Percentiles rank a stretch among this genome's conserved stretches.
These are phyloP conservation scores for Lutjanus erythropterus DNA, from an alignment of 2,113 vertebrate species.

Conservation along the genomic window DNA sequence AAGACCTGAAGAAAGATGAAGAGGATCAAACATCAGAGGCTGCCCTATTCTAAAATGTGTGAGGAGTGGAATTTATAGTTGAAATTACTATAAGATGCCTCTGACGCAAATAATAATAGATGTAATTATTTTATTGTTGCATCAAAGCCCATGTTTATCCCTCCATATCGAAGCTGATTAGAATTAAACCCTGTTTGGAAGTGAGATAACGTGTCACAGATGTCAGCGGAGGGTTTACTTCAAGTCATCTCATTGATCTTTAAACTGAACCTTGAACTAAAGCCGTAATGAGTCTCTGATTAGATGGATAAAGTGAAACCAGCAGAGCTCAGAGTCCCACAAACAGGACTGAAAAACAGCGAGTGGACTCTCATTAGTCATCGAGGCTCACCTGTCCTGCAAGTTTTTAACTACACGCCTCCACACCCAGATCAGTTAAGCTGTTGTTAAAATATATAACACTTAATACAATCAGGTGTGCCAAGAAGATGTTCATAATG, in stretches of 20 bases:
- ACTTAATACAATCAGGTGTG: not conserved
- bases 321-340: conserved; percentile 7
- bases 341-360: not conserved
- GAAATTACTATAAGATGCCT: not conserved
- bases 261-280: conserved; percentile 18
- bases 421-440: not conserved
- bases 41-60: not conserved
- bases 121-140: not conserved
- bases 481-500: not conserved
- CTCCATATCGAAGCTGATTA: not conserved
- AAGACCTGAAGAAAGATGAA: conserved; percentile 82
- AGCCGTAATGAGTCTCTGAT: not conserved
- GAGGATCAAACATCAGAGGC: not conserved
- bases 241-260: not conserved
- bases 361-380: not conserved
- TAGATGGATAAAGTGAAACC: not conserved
- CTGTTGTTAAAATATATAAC: not conserved
- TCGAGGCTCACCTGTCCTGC: not conserved
- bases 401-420: not conserved
- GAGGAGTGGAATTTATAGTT: too few species aligned
- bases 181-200: not conserved
- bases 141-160: not conserved
- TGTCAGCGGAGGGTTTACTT: not conserved
- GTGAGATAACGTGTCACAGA: not conserved
- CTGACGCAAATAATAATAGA: not conserved